phyloP scores from a whole-genome alignment of 2,888 invertebrate genomes.

The Pimpla rufipes region DNA sequence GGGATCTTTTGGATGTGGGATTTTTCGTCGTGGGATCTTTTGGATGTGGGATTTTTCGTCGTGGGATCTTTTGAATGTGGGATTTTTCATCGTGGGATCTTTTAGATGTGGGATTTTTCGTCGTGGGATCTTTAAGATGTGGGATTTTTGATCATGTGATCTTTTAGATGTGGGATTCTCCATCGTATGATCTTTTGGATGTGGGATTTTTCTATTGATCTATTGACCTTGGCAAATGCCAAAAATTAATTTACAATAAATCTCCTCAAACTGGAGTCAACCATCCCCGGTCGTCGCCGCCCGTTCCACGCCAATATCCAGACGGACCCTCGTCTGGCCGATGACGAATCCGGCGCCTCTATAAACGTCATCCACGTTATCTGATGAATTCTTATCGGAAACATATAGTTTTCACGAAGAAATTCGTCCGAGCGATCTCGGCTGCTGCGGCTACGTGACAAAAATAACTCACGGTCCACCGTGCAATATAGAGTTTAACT shows the following conservation, averaged over 20 bases:
- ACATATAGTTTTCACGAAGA: conserved; percentile 31
- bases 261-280: background rate
- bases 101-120: no score
- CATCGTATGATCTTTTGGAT: no score
- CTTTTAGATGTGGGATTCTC: no score
- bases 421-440: conserved; percentile 5
- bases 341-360: conserved; percentile 30
- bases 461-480: conserved; percentile 34
- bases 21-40: no score
- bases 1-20: no score
- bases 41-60: no score
- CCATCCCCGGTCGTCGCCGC: background rate
- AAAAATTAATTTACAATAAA: background rate
- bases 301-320: background rate
- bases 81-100: no score
- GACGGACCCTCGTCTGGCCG: background rate
- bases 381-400: conserved; percentile 34
- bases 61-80: no score
- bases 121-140: no score
- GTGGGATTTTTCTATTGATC: no score
- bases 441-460: conserved; percentile 35
- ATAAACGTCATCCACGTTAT: conserved; percentile 10
- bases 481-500: conserved; percentile 28
- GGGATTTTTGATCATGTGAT: no score
- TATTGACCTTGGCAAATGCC: no score